phyloP scores from a whole-genome alignment of 2,888 invertebrate genomes.

The Heterodera filipjevi region DNA sequence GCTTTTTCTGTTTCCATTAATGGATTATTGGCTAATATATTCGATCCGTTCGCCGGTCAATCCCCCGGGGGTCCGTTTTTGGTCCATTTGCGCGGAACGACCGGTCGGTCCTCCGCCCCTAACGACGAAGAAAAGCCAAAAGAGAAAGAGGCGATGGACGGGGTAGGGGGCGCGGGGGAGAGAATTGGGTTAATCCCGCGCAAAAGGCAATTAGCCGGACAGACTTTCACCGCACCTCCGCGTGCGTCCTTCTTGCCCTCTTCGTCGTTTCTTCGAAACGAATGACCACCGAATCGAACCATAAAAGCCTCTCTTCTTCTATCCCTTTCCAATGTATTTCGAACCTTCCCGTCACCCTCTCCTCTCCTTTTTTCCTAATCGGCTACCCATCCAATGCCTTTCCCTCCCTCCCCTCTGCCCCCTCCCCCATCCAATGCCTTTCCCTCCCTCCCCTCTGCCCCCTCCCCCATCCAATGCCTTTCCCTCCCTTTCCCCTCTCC shows the following conservation, averaged over 20 bases:
- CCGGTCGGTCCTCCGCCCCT: background rate
- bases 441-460: too few species aligned
- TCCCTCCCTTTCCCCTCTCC: background rate
- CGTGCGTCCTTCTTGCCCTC: background rate
- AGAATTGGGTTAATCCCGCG: constrained; percentile 16
- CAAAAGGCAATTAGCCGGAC: constrained; percentile 17
- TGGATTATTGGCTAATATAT: background rate
- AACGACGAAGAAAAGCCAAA: background rate
- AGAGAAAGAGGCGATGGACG: background rate
- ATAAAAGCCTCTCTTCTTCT: too few species aligned
- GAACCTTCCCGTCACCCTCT: too few species aligned
- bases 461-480: background rate
- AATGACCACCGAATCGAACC: background rate
- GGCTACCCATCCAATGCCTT: too few species aligned
- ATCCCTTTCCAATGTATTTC: too few species aligned
- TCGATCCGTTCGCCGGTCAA: background rate
- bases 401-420: too few species aligned
- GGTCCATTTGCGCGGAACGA: background rate
- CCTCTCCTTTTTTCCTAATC: too few species aligned
- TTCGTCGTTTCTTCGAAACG: background rate
- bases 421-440: too few species aligned
- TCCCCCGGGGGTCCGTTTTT: constrained; percentile 3
- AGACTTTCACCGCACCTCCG: background rate
- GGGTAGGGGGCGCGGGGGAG: background rate
- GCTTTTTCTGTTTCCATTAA: background rate